phyloP scores from a whole-genome alignment of 2,113 vertebrate species.

The Picathartes gymnocephalus region DNA sequence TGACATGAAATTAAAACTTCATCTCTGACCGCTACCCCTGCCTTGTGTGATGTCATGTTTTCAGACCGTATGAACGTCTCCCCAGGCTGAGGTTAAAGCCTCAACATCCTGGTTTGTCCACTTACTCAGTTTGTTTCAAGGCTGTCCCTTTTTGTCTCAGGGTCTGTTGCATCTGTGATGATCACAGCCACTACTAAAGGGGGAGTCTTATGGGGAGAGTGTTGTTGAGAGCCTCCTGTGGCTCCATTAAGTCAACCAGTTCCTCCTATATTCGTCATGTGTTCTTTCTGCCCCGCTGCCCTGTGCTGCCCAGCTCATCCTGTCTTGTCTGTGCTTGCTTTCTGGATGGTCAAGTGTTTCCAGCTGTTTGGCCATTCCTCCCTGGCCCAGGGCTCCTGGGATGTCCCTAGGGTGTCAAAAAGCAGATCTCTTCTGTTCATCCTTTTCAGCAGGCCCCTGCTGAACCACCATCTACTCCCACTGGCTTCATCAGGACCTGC shows the following conservation, averaged over 20 bases:
- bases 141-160: not conserved
- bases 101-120: not conserved
- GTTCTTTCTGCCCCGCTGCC: not conserved
- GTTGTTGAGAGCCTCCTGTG: not conserved
- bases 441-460: not conserved
- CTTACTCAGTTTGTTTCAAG: not conserved
- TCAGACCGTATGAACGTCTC: not conserved
- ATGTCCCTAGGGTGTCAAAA: not conserved
- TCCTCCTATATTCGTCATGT: not conserved
- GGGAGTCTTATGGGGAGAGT: not conserved
- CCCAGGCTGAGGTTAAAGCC: not conserved
- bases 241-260: not conserved
- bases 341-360: not conserved
- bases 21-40: not conserved
- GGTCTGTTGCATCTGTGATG: not conserved
- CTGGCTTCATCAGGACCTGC: not conserved
- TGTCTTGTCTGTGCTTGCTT: not conserved
- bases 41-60: not conserved
- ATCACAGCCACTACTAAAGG: not conserved
- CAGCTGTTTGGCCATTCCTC: not conserved
- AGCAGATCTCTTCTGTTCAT: not conserved
- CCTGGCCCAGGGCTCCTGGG: not conserved
- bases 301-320: not conserved
- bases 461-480: not conserved
- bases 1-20: slow-evolving; percentile 51